A percentile compares a stretch with the other conserved stretches of the same genome.
phyloP scores from a whole-genome alignment of 2,888 invertebrate genomes.

The Acrobasis suavella region DNA sequence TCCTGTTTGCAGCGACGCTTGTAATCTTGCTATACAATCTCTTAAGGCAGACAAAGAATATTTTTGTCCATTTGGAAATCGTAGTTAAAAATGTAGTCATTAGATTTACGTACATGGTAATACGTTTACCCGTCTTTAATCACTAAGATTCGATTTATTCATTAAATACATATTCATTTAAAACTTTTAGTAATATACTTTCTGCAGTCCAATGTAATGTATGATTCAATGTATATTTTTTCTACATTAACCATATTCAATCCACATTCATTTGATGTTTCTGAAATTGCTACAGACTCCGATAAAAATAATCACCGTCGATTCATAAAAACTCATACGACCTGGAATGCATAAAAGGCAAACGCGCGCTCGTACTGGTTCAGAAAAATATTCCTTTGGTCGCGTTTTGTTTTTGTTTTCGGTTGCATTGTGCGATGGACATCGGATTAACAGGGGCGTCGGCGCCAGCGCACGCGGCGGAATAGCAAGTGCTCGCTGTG shows the following conservation, averaged over 20 bases:
- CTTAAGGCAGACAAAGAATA: neutral
- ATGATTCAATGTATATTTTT: no score
- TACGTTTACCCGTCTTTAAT: no score
- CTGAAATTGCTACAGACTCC: neutral
- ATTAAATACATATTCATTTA: no score
- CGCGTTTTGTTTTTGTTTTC: constrained; percentile 58
- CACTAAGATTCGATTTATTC: no score
- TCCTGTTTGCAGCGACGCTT: neutral
- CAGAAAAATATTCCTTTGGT: constrained; percentile 40
- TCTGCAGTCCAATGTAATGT: no score
- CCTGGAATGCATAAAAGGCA: constrained; percentile 34
- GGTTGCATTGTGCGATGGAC: constrained; percentile 65
- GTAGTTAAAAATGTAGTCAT: no score
- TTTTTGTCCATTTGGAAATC: neutral
- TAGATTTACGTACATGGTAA: no score
- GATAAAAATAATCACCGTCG: neutral
- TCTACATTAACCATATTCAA: no score
- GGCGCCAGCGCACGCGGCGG: constrained; percentile 67
- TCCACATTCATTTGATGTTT: neutral
- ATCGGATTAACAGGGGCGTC: constrained; percentile 72
- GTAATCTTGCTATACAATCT: neutral
- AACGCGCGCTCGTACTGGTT: constrained; percentile 50
- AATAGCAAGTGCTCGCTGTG: constrained; percentile 59
- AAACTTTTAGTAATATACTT: no score
- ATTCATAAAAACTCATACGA: constrained; percentile 2